Evolutionary conservation across 2,113 vertebrate genomes (phyloP), one percentile per base, ranked within the genome.

Genomic region (Climacteris rufus): DNA sequence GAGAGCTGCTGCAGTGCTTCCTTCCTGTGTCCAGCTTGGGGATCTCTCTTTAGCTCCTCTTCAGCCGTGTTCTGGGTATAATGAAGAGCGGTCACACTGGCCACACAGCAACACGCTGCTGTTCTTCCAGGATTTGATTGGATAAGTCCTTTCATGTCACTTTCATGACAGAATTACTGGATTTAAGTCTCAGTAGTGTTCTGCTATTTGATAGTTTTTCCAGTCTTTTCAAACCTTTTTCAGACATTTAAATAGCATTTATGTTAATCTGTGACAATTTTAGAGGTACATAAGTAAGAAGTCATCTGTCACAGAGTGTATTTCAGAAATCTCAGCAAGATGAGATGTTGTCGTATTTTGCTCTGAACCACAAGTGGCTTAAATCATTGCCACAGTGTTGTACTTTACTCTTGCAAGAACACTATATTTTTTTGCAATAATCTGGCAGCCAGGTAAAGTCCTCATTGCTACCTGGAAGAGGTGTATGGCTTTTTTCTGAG

Each of bases 31-130:
- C 35, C n/a, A 52, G 49, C 76, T 84, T 30, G 44, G 35, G 16
- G 21, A 25, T 70, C 30, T 19, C n/a, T 54, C 77, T 90, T 66
- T 25, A 89, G 13, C 21, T 65, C 16, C 21, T 59, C 56, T 82
- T 87, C 66, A 65, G 53, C 49, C 49, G 2, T 25, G 10, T 78
- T 76, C 53, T 35, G 52, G 9, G 7, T 56, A 4, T 44, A 54
- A 65, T n/a, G 53, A 71, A 68, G 60, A 52, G n/a, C 47, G 33
- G 13, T 72, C 63, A 42, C 27, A 44, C 19, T 44, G 63, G 39
- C 23, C 40, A 28, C 7, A 3, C 0, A 1, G 13, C 40, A 68
- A 27, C 49, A 61, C 0, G 0, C 37, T 89, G 45, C 44, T 75
- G 7, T 60, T 84, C 53, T 85, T 90, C 24, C 40, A 49, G 61